phyloP scores from a whole-genome alignment of 2,113 vertebrate genomes.

The Salminus brasiliensis region DNA sequence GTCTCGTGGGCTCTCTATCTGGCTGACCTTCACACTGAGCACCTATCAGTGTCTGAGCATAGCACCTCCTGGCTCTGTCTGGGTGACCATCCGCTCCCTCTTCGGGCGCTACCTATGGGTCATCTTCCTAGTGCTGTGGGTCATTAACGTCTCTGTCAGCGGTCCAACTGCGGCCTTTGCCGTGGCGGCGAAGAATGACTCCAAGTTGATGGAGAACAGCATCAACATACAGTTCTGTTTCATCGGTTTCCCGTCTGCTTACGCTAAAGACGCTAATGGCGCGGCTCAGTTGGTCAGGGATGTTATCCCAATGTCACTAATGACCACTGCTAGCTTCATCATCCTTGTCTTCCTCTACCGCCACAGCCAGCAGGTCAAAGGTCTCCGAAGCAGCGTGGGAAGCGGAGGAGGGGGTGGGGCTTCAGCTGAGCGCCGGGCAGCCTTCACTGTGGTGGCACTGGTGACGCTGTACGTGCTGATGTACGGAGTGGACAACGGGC shows the following conservation, averaged over 20 bases:
- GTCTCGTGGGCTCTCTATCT: constrained; percentile 74
- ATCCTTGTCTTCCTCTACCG: constrained; percentile 75
- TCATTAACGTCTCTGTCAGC: constrained; percentile 69
- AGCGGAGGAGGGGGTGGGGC: constrained; percentile 29
- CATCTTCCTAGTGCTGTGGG: constrained; percentile 70
- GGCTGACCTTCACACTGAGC: constrained; percentile 77
- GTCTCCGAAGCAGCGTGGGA: constrained; percentile 47
- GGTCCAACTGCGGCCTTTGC: constrained; percentile 63
- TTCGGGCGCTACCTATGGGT: constrained; percentile 56
- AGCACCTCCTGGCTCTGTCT: constrained; percentile 68
- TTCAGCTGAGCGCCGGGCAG: constrained; percentile 64
- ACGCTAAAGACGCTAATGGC: constrained; percentile 63
- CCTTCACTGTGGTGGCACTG: constrained; percentile 70
- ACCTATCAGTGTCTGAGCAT: constrained; percentile 75
- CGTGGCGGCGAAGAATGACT: constrained; percentile 50
- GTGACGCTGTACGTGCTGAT: constrained; percentile 72
- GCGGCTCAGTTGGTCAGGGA: constrained; percentile 70
- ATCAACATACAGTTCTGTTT: constrained; percentile 73
- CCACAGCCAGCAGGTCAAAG: constrained; percentile 68
- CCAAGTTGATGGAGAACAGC: constrained; percentile 43
- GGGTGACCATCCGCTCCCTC: constrained; percentile 53
- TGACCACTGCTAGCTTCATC: constrained; percentile 70
- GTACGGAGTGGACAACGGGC: constrained; percentile 74
- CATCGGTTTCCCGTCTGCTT: constrained; percentile 66
- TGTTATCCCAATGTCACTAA: constrained; percentile 74